Evolutionary conservation across 2,113 vertebrate species (phyloP).

Genomic region (Myotis lucifugus): DNA sequence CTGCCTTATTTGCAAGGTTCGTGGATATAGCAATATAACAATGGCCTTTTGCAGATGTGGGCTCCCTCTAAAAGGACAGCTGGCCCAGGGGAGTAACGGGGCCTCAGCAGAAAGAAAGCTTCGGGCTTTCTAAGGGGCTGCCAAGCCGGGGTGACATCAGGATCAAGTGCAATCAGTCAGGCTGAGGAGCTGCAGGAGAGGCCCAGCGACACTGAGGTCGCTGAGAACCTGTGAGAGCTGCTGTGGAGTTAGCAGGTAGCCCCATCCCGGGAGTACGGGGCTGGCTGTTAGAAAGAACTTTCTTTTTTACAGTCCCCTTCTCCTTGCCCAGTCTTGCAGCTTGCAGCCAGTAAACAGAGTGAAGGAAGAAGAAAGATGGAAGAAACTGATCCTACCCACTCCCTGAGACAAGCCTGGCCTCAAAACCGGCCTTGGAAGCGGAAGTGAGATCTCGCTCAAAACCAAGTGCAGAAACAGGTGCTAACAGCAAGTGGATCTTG

Average conservation of each 20-base stretch:
- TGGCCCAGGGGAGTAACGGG: not conserved
- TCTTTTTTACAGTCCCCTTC: not conserved
- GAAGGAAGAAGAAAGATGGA: not conserved
- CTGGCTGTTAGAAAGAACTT: not conserved
- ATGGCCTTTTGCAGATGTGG: not conserved
- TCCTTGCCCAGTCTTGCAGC: not conserved
- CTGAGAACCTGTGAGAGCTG: not conserved
- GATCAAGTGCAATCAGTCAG: not conserved
- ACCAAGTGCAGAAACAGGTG: conserved; percentile 81
- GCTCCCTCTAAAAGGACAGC: not conserved
- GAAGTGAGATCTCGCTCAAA: not conserved
- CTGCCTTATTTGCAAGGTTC: not conserved
- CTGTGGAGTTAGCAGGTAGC: not conserved
- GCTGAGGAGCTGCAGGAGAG: not conserved
- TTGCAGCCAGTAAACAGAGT: not conserved
- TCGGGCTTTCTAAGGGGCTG: not conserved
- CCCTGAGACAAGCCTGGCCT: not conserved
- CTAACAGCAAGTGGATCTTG: conserved; percentile 87
- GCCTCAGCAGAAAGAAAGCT: not conserved
- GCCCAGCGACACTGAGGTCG: not conserved
- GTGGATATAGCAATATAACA: too few species aligned
- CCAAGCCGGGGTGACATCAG: not conserved
- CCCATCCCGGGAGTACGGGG: not conserved
- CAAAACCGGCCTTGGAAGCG: not conserved
- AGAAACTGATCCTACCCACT: too few species aligned